Evolutionary conservation across 2,797 vertebrate species (phyloP), one percentile per base, ranked within the genome.

Genomic region (Oceanodroma leucorhoa): DNA sequence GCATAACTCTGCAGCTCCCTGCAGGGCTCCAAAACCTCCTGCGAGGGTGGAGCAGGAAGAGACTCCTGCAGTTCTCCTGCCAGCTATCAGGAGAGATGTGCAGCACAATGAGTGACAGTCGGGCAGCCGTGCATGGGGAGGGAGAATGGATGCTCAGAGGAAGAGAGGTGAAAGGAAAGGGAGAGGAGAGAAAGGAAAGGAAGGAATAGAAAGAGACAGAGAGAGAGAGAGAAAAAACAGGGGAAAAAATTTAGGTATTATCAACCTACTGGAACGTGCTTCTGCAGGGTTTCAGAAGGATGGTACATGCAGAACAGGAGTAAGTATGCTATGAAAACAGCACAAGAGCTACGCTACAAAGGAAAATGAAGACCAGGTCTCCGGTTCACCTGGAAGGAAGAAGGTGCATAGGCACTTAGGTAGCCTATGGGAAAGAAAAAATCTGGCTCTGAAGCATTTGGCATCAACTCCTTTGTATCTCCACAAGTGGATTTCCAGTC

Each of bases 201-300:
- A 45, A 60, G 27, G 40, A 53, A 32, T 2, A 51, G 46, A 64
- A 60, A 67, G 7, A 51, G 12, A 27, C 36, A 36, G 36, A 36
- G 36, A 36, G 36, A 36, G 10, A 36, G 21, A 30, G 11, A 46
- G 18, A 9, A 22, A 46, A 66, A 21, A 4, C 8, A 17, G 9
- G 10, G 10, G 0, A 3, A 34, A 36, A 45, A 26, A 2, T 1
- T 45, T 46, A 84, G 40, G n/a, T 85, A 77, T 86, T 94, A 17
- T 72, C 70, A 91, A 96, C 93, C 67, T 94, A 87, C 58, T 67
- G 53, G 92, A 91, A 94, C 24, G 7, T 41, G 29, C 76, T 93
- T 94, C 83, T 96, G 86, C 46, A 73, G 80, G 71, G 64, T 81
- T 88, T 90, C 83, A 67, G 4, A 27, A 46, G 81, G 66, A 45